Evolutionary conservation across 2,113 vertebrate genomes (phyloP).

Genomic region (Tupaia chinensis): DNA sequence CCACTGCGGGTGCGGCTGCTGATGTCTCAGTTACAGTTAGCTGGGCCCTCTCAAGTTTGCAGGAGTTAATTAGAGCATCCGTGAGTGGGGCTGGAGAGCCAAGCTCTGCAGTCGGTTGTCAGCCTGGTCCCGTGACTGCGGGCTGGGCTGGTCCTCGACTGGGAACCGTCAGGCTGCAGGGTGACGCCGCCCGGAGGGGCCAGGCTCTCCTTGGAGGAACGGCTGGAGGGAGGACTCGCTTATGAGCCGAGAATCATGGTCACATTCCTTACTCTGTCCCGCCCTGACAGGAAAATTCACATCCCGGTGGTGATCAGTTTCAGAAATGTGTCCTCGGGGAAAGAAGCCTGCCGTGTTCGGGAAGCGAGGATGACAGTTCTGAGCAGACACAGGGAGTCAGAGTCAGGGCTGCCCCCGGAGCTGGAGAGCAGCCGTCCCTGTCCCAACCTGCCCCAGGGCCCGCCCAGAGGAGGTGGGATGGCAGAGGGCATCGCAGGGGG

Average conservation of each 20-base stretch:
- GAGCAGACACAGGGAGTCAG: constrained; percentile 10
- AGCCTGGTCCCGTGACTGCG: neutral
- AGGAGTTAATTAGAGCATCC: constrained; percentile 89
- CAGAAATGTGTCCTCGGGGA: constrained; percentile 68
- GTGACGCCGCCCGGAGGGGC: constrained; percentile 49
- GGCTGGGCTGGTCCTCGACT: constrained; percentile 7
- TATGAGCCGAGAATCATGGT: constrained; percentile 60
- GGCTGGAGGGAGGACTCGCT: constrained; percentile 60
- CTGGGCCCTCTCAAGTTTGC: constrained; percentile 89
- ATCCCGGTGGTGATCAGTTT: constrained; percentile 70
- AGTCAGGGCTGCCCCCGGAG: constrained; percentile 26
- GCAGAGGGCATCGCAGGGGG: neutral
- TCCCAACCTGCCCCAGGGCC: too few relatives aligned
- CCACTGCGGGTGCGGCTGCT: constrained; percentile 86
- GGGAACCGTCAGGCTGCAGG: constrained; percentile 20
- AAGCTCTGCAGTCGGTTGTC: constrained; percentile 48
- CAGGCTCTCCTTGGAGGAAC: constrained; percentile 33
- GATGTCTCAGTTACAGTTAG: constrained; percentile 91
- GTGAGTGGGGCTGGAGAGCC: constrained; percentile 79
- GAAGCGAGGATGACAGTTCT: neutral
- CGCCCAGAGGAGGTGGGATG: neutral
- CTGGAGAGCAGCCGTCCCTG: neutral
- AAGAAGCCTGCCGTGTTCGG: constrained; percentile 52
- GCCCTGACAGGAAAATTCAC: constrained; percentile 73
- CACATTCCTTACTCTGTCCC: constrained; percentile 71